Conservation (phyloP, 1,140 invertebrate genomes). For the Apis mellifera region Amel_HAv3.1 CM009934.2:2956001-2956500, state of each 20-base stretch:
- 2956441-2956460: slow-evolving; percentile 29
- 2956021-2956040: too few relatives aligned
- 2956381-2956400: not conserved
- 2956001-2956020: too few relatives aligned
- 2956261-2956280: too few relatives aligned
- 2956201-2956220: slow-evolving; percentile 41
- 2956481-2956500: not conserved
- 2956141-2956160: slow-evolving; percentile 53
- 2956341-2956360: slow-evolving; percentile 33
- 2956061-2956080: slow-evolving; percentile 11
- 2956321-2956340: slow-evolving; percentile 37
- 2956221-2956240: slow-evolving; percentile 47
- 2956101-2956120: slow-evolving; percentile 2
- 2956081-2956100: slow-evolving; percentile 28
- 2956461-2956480: not conserved
- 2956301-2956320: slow-evolving; percentile 32
- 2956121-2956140: slow-evolving; percentile 56
- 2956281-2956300: not conserved
- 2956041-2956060: not conserved
- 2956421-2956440: slow-evolving; percentile 33
- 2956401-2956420: not conserved
- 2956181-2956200: slow-evolving; percentile 49
- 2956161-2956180: slow-evolving; percentile 50
- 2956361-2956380: slow-evolving; percentile 47
- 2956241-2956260: slow-evolving; percentile 12